Conservation (phyloP, 1,140 invertebrate genomes). For the Zaprionus ornatus region DNA sequence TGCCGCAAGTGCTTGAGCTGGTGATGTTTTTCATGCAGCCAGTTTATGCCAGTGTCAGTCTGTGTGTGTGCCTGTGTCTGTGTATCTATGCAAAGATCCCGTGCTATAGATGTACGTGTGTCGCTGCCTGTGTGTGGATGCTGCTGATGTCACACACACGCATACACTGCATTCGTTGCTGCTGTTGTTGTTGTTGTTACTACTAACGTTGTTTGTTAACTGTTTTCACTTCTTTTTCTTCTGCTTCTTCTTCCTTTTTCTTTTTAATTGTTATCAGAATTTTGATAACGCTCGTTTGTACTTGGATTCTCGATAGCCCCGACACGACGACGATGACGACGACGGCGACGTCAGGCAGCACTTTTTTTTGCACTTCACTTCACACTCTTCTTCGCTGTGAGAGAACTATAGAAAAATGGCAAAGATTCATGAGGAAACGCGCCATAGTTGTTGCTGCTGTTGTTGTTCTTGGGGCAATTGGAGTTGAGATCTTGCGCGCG, state of each 20-base stretch:
- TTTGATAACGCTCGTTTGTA: conserved; percentile 26
- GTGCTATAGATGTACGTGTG: neutral
- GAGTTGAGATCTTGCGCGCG: conserved; percentile 52
- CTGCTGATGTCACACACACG: conserved; percentile 54
- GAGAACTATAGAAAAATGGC: conserved; percentile 41
- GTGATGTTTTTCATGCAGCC: conserved; percentile 83
- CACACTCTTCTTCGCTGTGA: conserved; percentile 13
- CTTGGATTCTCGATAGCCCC: conserved; percentile 34
- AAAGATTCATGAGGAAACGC: conserved; percentile 36
- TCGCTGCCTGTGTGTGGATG: conserved; percentile 1
- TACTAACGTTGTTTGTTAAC: conserved; percentile 15
- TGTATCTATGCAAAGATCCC: neutral
- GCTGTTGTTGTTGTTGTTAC: conserved; percentile 11
- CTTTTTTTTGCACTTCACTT: conserved; percentile 48
- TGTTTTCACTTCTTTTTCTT: conserved; percentile 37
- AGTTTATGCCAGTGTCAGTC: conserved; percentile 46
- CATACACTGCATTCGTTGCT: conserved; percentile 2
- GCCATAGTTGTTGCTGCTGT: too few relatives aligned
- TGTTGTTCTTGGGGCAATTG: conserved; percentile 30
- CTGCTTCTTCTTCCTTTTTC: neutral
- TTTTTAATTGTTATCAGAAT: conserved; percentile 23
- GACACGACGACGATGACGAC: neutral
- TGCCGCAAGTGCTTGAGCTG: conserved; percentile 81
- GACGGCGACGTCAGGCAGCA: conserved; percentile 22
- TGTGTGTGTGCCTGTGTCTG: neutral